phyloP scores from a whole-genome alignment of 2,113 vertebrate species.

The Clupea harengus region DNA sequence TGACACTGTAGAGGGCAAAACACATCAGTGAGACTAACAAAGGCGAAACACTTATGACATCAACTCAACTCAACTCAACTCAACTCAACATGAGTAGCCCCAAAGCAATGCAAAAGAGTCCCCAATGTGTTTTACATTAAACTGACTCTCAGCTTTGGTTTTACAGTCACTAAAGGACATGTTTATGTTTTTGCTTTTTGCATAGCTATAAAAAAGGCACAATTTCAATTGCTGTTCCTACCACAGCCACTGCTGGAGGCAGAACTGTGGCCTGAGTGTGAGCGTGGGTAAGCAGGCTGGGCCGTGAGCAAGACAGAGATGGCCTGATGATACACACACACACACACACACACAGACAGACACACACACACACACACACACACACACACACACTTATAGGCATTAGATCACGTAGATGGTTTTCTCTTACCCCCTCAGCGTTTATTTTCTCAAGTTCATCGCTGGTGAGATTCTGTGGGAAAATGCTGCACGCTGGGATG shows the following conservation, averaged over 20 bases:
- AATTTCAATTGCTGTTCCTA: neutral
- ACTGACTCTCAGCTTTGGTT: neutral
- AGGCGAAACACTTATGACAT: too few relatives aligned
- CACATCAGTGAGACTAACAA: neutral
- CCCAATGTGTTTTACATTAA: neutral
- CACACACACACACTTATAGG: neutral
- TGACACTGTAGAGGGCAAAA: neutral
- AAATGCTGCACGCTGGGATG: slow-evolving; percentile 32
- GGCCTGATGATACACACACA: neutral
- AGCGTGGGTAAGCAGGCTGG: neutral
- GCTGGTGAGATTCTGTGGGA: slow-evolving; percentile 46
- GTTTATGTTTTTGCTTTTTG: neutral
- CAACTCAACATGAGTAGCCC: neutral
- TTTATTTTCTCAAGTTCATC: slow-evolving; percentile 48
- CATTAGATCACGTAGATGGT: slow-evolving; percentile 23
- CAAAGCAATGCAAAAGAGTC: neutral
- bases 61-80: too few relatives aligned
- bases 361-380: too few relatives aligned
- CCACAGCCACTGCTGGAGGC: neutral
- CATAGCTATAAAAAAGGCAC: neutral
- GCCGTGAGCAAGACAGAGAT: neutral
- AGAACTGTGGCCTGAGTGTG: neutral
- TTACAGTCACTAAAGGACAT: neutral
- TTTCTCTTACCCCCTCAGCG: slow-evolving; percentile 36
- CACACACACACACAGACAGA: too few relatives aligned